Evolutionary conservation across 2,888 invertebrate species (phyloP), one percentile per base, ranked within the genome.

Genomic region (Ecliptopera silaceata): DNA sequence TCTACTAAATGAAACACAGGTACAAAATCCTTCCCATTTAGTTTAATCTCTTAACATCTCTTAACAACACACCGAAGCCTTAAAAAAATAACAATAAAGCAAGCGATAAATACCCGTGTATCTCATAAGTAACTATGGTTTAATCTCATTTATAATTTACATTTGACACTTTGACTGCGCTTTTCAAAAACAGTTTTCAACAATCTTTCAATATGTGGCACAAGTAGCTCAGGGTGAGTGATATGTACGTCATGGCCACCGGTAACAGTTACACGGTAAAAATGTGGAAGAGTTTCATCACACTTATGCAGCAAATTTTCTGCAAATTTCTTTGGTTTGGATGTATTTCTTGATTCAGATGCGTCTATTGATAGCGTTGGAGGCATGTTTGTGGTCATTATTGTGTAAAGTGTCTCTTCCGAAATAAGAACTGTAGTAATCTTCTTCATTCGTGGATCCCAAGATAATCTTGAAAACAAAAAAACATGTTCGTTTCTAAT

Each of bases 161-260:
- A 68, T 63, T 60, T 71, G 6, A 48, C 20, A 11, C 20, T 43
- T 1, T 34, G 20, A 3, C 38, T 53, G 22, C 39, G 51, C 39
- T 51, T 63, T 13, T 56, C 50, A 45, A 54, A 50, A 3, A 56
- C 29, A 5, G 42, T 59, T 52, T 70, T 69, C 2, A 92, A 72
- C 73, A 89, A 91, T 6, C 76, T 65, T 1, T 65, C 62, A 41
- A 92, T 68, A 58, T 78, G 56, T 0, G 77, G 70, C 1, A 84
- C 90, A 12, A 93, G 79, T 11, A 70, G 65, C 63, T 92, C 91
- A 3, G 94, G 93, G 61, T 86, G 71, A 47, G 91, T 92, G 47
- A 92, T 88, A 68, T 94, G 94, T 10, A 93, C 84, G 68, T 94
- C 93, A 60, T 94, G 94, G 56, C 86, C 81, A 0, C 94, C 94